Evolutionary conservation across 2,113 vertebrate genomes (phyloP).

Genomic region (Vireo altiloquus): DNA sequence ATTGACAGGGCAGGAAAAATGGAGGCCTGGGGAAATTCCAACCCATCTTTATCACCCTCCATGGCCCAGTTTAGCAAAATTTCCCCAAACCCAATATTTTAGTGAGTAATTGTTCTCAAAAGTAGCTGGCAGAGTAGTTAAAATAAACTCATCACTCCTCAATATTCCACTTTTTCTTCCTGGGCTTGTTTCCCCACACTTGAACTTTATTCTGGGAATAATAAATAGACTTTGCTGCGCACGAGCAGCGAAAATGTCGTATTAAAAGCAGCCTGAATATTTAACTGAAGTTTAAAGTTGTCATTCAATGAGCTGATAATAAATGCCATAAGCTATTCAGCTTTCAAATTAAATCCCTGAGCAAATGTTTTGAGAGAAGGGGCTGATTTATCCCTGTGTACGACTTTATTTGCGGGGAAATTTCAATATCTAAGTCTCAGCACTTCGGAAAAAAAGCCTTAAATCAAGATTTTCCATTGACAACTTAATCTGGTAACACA

Average conservation of each 20-base stretch:
- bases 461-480: constrained; percentile 1
- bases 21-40: not conserved
- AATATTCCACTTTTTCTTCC: not conserved
- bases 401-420: not conserved
- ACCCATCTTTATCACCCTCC: not conserved
- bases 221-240: not conserved
- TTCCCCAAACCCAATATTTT: not conserved
- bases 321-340: constrained; percentile 6
- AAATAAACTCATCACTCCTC: not conserved
- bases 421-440: not conserved
- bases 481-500: not conserved
- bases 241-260: not conserved
- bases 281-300: constrained; percentile 30
- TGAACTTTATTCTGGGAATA: constrained; percentile 5
- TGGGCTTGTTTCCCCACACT: not conserved
- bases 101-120: not conserved
- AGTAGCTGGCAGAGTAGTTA: not conserved
- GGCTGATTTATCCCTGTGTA: not conserved
- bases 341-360: constrained; percentile 17
- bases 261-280: not conserved
- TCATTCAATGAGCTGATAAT: not conserved
- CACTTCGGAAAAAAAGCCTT: not conserved
- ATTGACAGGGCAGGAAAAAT: not conserved
- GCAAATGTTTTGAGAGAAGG: constrained; percentile 15
- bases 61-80: not conserved